phyloP scores from a whole-genome alignment of 2,888 invertebrate species.

The Ernsta delagoae region DNA sequence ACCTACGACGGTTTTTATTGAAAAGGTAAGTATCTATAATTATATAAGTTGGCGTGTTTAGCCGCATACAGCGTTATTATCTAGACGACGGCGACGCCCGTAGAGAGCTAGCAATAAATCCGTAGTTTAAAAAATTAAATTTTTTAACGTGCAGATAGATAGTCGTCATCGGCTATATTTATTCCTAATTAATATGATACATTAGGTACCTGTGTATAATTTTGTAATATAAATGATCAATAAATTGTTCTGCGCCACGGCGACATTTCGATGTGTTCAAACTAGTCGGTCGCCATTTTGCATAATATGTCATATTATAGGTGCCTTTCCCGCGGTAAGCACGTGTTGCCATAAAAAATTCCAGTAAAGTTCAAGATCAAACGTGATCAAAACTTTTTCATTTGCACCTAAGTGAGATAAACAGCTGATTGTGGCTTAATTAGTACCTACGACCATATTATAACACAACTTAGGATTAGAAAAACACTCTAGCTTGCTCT shows the following conservation, averaged over 20 bases:
- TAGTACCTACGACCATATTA: too few species aligned
- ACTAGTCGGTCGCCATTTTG: conserved; percentile 43
- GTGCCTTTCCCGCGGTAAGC: conserved; percentile 38
- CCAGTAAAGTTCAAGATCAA: not conserved
- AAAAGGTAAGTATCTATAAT: too few species aligned
- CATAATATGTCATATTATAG: conserved; percentile 45
- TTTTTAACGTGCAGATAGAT: not conserved
- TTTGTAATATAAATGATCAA: conserved; percentile 9
- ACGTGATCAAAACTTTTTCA: not conserved
- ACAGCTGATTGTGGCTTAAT: not conserved
- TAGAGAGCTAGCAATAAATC: too few species aligned
- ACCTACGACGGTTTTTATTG: too few species aligned
- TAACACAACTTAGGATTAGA: too few species aligned
- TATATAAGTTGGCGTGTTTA: too few species aligned
- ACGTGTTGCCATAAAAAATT: conserved; percentile 1
- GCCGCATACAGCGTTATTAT: too few species aligned
- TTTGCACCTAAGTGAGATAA: not conserved
- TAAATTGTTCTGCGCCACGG: conserved; percentile 38
- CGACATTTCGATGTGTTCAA: conserved; percentile 40
- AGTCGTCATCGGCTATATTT: not conserved
- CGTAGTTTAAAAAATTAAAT: too few species aligned
- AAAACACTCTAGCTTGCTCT: too few species aligned
- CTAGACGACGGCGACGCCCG: too few species aligned
- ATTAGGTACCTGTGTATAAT: not conserved
- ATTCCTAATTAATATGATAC: not conserved